A percentile compares a stretch with the other conserved stretches of the same genome.
phyloP scores from a whole-genome alignment of 2,797 vertebrate species.

The Crenichthys baileyi region DNA sequence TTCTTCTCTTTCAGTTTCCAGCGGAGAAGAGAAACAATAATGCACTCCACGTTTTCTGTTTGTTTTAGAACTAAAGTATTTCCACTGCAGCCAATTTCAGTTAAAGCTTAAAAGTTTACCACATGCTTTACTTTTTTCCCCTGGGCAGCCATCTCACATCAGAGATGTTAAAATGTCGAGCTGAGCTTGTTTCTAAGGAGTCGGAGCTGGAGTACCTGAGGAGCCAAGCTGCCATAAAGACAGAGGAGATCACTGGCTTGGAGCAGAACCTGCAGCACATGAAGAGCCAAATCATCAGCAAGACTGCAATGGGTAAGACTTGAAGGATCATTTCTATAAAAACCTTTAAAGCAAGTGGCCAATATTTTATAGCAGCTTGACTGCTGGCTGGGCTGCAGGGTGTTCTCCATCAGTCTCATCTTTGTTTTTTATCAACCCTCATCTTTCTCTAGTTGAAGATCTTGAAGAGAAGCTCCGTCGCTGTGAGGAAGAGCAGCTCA shows the following conservation, averaged over 20 bases:
- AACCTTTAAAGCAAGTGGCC: no score
- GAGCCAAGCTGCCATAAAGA: slow-evolving; percentile 80
- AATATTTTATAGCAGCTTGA: neutral
- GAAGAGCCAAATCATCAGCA: slow-evolving; percentile 81
- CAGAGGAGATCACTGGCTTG: slow-evolving; percentile 79
- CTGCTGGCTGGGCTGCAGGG: neutral
- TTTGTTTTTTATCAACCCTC: neutral
- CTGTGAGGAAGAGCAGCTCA: slow-evolving; percentile 80
- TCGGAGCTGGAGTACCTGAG: slow-evolving; percentile 82
- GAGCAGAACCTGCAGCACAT: slow-evolving; percentile 83
- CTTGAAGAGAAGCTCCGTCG: slow-evolving; percentile 87
- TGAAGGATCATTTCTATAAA: neutral
- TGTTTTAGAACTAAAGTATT: neutral
- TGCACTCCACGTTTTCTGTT: no score
- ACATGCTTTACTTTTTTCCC: neutral
- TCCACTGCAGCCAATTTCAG: neutral
- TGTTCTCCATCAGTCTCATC: neutral
- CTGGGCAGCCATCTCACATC: slow-evolving; percentile 68
- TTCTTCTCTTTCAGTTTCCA: no score
- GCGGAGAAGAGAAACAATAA: no score
- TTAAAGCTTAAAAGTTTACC: neutral
- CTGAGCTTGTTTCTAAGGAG: slow-evolving; percentile 83
- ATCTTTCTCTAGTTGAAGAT: slow-evolving; percentile 75
- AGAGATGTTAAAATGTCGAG: slow-evolving; percentile 83
- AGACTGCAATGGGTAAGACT: slow-evolving; percentile 80